Evolutionary conservation across 2,797 vertebrate species (phyloP), one percentile per base, ranked within the genome.

Genomic region (Passerculus sandwichensis): DNA sequence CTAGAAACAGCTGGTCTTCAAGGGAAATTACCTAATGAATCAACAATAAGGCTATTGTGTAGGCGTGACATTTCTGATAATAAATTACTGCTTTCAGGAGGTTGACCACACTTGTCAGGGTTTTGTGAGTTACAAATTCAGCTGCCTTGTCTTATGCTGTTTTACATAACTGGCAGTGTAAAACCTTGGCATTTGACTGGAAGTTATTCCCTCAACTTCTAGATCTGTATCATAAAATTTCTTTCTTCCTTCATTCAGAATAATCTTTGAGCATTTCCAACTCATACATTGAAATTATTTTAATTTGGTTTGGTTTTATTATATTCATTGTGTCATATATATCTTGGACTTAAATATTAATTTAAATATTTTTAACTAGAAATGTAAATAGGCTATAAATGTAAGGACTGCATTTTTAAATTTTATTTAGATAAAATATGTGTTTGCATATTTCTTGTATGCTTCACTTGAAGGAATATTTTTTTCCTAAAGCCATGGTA

Each of bases 1-100:
- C 98, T 97, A 97, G 91, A 98, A 99, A 98, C 99, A 99, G 99
- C 99, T 99, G 99, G 98, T 99, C 98, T 98, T 96, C 97, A 97
- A 97, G 97, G 98, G 97, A 98, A 98, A 98, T 98, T 98, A 98
- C 98, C 98, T 98, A 98, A 98, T 98, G 98, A 98, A 97, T 98
- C 98, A 98, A 98, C 97, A 97, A 97, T 97, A 97, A 88, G 20
- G 96, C 97, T 97, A 97, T 96, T 98, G 97, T 97, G 96, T 96
- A 96, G 97, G 98, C 96, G 81, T 98, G 97, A 97, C 94, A 95
- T 96, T 95, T 93, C 87, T 94, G 94, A 96, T 95, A 96, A 94
- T 94, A 97, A 97, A 97, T 96, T 91, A 96, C 96, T 96, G 96
- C 96, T 96, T 94, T 94, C 83, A 85, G 91, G 34, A 61, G 96